Conservation (phyloP, 2,888 invertebrate species). For the Dicycla oo region DNA sequence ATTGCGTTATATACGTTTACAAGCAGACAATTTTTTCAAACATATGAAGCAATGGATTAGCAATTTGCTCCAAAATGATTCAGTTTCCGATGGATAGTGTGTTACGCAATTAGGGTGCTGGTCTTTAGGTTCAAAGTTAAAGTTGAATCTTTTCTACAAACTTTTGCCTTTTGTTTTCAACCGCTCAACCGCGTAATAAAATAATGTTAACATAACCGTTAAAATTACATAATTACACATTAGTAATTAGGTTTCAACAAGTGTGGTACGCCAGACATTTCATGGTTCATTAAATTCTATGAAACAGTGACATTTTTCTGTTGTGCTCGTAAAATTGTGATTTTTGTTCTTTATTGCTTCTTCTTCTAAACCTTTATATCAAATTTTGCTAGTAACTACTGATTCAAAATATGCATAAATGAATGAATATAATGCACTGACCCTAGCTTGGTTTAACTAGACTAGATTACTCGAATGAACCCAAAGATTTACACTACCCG, state of each 20-base stretch:
- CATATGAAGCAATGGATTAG: too few relatives aligned
- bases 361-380: too few relatives aligned
- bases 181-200: conserved; percentile 17
- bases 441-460: too few relatives aligned
- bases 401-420: neutral
- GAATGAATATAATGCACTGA: too few relatives aligned
- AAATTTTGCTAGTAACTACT: neutral
- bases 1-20: too few relatives aligned
- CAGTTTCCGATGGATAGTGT: too few relatives aligned
- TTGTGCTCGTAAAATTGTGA: neutral
- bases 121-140: neutral
- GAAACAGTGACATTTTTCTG: conserved; percentile 23
- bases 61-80: too few relatives aligned
- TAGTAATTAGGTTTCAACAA: conserved; percentile 37
- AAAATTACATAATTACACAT: conserved; percentile 39
- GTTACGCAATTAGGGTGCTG: too few relatives aligned
- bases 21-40: too few relatives aligned
- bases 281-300: conserved; percentile 41
- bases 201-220: conserved; percentile 33
- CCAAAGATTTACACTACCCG: too few relatives aligned
- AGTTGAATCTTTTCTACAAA: neutral
- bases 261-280: conserved; percentile 35
- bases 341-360: neutral
- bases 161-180: conserved; percentile 9
- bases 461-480: too few relatives aligned